A percentile compares a stretch with the other conserved stretches of the same genome.
phyloP scores from a whole-genome alignment of 2,113 vertebrate species.

The Atherinomorus stipes region DNA sequence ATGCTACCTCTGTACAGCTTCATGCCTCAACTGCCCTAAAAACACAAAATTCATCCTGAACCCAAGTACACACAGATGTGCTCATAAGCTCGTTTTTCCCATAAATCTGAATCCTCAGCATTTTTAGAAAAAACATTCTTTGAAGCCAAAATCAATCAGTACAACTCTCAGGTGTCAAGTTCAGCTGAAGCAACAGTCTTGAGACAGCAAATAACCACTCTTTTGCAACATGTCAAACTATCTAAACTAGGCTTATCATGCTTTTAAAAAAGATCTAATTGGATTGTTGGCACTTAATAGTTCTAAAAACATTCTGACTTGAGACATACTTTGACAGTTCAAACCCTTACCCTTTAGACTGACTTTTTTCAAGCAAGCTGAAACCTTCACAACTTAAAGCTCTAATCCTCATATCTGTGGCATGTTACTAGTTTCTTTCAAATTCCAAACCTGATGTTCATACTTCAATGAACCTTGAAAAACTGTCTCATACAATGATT shows the following conservation, averaged over 20 bases:
- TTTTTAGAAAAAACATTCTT: background rate
- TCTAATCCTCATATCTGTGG: background rate
- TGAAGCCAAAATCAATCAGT: background rate
- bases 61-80: background rate
- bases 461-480: constrained; percentile 2
- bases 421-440: background rate
- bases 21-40: background rate
- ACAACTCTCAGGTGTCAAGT: background rate
- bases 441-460: constrained; percentile 4
- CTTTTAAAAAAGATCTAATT: background rate
- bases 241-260: background rate
- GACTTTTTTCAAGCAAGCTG: background rate
- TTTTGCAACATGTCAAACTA: background rate
- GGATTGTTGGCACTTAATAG: background rate
- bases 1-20: background rate
- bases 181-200: background rate
- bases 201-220: background rate
- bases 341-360: background rate
- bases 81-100: constrained; percentile 8
- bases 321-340: background rate
- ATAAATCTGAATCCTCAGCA: constrained; percentile 8
- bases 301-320: background rate
- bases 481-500: constrained; percentile 23
- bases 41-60: background rate
- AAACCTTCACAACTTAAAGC: background rate